Base-by-base conservation (phyloP, 2,113 vertebrate species). In the Salvelinus namaycush region DNA sequence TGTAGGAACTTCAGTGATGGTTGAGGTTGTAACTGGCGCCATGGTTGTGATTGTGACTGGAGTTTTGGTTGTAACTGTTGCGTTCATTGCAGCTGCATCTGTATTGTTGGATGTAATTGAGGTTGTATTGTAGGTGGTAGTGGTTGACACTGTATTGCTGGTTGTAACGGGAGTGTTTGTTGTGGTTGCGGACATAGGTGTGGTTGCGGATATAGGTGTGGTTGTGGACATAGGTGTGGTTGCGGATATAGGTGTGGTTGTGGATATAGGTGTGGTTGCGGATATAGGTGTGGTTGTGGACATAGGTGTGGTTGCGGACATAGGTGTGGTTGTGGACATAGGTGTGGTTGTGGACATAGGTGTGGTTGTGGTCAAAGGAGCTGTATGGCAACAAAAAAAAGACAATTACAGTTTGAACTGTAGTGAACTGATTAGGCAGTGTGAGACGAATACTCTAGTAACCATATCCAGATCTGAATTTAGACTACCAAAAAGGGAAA, bases 171-270 rank as follows among this genome's bases (percentile, higher is more conserved):
- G 51, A 54, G 12, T 48, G 18, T 13, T 68, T 3, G 18, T 18
- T 44, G 60, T 44, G 60, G 31, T 62, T 48, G 73, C 12, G 27
- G 1, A 2, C n/a, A 68, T 27, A 18, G 60, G 27, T 87, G 80
- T 48, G 83, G 1, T 75, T 70, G 62, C n/a, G 57, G 14, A n/a
- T 27, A 22, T 6, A 39, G 72, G 8, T 24, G 66, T 3, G 68
- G 71, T 60, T 1, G 72, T 20, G 26, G 6, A 2, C 18, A 67
- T 27, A 18, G 59, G 26, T 87, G 80, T 44, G 83, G 1, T 75
- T 70, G 62, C n/a, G 57, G 14, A 24, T 1, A 24, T 24, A 24
- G 24, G 24, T 44, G 60, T 44, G 60, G 29, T 62, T 48, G 73
- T 6, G 26, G 1, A 2, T 20, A 68, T 27, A 18, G 60, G 27